Evolutionary conservation across 2,113 vertebrate genomes (phyloP).

Genomic region (Aplodontia rufa): DNA sequence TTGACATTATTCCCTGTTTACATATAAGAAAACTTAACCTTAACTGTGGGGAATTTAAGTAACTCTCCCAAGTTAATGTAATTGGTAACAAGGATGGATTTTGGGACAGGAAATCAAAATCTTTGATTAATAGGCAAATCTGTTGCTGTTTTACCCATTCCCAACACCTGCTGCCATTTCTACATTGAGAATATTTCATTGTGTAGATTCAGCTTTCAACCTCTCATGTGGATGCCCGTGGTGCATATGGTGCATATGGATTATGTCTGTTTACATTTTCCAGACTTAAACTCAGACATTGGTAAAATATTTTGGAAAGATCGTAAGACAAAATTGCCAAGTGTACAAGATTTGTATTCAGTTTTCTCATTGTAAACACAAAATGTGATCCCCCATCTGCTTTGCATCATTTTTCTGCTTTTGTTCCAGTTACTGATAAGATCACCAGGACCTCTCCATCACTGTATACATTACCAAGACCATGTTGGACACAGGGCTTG

Average conservation of each 20-base stretch:
- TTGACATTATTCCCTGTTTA: not conserved
- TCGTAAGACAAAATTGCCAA: not conserved
- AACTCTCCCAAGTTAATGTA: not conserved
- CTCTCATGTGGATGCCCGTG: not conserved
- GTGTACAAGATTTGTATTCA: not conserved
- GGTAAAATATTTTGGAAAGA: conserved; percentile 15
- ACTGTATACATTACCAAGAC: not conserved
- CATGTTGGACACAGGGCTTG: not conserved
- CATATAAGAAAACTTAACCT: not conserved
- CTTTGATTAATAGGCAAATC: not conserved
- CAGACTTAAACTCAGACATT: not conserved
- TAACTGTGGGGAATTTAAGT: not conserved
- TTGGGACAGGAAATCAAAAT: not conserved
- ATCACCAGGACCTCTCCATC: not conserved
- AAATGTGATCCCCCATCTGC: not conserved
- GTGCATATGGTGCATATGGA: not conserved
- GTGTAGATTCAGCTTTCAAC: not conserved
- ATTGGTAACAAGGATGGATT: not conserved
- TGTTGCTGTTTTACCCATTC: not conserved
- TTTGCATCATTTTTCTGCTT: conserved; percentile 28
- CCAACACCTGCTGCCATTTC: not conserved
- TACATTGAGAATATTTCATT: not conserved
- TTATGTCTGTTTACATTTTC: not conserved
- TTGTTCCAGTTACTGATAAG: not conserved
- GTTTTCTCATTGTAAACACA: not conserved